Evolutionary conservation across 2,797 vertebrate species (phyloP).

Genomic region (Hybognathus amarus): DNA sequence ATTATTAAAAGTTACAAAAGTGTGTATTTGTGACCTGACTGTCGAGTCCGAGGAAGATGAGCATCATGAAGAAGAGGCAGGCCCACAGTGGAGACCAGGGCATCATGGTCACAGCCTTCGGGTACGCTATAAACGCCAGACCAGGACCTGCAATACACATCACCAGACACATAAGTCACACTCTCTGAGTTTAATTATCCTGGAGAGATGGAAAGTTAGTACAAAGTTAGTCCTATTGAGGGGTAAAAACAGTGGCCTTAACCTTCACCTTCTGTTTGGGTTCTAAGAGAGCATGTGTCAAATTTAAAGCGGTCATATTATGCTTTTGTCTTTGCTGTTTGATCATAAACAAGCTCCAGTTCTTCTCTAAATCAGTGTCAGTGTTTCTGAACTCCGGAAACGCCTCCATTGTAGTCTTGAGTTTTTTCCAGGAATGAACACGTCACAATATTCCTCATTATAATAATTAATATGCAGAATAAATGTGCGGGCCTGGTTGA

Average conservation of each 20-base stretch:
- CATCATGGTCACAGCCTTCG: conserved; percentile 99
- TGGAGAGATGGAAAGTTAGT: neutral
- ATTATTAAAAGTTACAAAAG: neutral
- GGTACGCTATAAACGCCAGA: conserved; percentile 97
- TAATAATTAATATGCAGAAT: no score
- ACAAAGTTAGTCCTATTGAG: neutral
- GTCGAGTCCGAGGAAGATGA: conserved; percentile 97
- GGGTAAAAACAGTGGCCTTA: neutral
- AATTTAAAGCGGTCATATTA: no score
- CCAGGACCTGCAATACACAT: conserved; percentile 83
- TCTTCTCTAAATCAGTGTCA: neutral
- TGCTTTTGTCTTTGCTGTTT: neutral
- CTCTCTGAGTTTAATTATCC: no score
- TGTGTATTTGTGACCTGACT: conserved; percentile 85
- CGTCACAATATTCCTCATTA: neutral
- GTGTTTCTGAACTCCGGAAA: neutral
- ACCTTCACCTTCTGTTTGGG: neutral
- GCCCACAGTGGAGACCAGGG: conserved; percentile 96
- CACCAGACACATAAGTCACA: conserved; percentile 36
- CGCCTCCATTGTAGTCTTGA: neutral
- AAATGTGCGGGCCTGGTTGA: no score
- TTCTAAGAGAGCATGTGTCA: no score
- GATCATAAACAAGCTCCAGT: neutral
- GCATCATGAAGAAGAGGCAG: conserved; percentile 97
- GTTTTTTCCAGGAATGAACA: neutral